Evolutionary conservation across 2,113 vertebrate genomes (phyloP).

Genomic region (Pseudois nayaur): DNA sequence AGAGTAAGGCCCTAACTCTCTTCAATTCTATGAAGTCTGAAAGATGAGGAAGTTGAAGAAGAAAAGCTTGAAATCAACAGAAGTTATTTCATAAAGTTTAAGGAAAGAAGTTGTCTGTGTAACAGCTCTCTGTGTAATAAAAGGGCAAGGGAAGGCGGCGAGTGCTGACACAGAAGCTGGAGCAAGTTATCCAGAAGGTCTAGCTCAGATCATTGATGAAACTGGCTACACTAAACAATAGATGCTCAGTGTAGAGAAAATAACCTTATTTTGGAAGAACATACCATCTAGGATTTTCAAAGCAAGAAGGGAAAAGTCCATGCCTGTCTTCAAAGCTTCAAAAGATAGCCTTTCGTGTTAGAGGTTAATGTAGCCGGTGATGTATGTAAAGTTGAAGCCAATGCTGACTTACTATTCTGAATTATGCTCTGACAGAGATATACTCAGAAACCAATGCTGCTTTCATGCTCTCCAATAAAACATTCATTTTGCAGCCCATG

Average conservation of each 20-base stretch:
- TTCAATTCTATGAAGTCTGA: not conserved
- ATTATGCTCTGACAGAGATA: not conserved
- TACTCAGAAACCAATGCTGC: not conserved
- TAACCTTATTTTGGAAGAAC: not conserved
- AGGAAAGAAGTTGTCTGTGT: not conserved
- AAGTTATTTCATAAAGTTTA: not conserved
- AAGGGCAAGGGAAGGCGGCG: not conserved
- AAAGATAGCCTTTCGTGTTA: not conserved
- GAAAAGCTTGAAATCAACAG: not conserved
- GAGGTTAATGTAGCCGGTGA: not conserved
- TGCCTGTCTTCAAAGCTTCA: not conserved
- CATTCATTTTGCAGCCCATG: not conserved
- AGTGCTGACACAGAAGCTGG: not conserved
- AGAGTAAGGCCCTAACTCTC: not conserved
- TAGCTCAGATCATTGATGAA: not conserved
- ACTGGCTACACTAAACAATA: not conserved
- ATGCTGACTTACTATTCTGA: not conserved
- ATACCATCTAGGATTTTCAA: not conserved
- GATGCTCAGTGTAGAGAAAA: not conserved
- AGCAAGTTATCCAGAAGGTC: not conserved
- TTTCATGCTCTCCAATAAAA: not conserved
- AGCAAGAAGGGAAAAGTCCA: not conserved
- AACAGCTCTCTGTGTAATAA: not conserved
- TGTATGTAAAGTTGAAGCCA: not conserved
- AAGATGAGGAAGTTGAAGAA: not conserved